phyloP scores from a whole-genome alignment of 2,888 invertebrate species.

The Catotricha subobsoleta region DNA sequence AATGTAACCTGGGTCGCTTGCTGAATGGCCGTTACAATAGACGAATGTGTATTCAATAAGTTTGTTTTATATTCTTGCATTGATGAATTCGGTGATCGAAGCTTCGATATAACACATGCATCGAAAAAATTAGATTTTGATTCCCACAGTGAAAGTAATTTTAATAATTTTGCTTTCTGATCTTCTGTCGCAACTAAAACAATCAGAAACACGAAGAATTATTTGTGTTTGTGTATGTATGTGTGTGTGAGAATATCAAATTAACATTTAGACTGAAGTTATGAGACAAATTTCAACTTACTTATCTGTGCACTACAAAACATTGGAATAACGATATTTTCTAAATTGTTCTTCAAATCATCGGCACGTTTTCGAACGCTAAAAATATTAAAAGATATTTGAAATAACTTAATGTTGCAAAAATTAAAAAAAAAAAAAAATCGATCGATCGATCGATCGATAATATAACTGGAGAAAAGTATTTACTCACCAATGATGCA shows the following conservation, averaged over 20 bases:
- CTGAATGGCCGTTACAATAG: constrained; percentile 56
- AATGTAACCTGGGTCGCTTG: constrained; percentile 68
- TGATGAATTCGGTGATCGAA: constrained; percentile 74
- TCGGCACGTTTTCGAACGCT: constrained; percentile 92
- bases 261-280: background rate
- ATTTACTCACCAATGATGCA: constrained; percentile 80
- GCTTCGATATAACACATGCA: constrained; percentile 60
- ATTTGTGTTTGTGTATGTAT: background rate
- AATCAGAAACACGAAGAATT: background rate
- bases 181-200: constrained; percentile 63
- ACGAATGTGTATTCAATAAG: constrained; percentile 62
- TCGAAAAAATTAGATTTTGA: constrained; percentile 84
- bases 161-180: constrained; percentile 78
- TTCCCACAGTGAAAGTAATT: constrained; percentile 90
- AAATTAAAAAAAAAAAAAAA: too few relatives aligned
- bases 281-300: constrained; percentile 22
- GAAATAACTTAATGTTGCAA: too few relatives aligned
- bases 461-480: background rate
- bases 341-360: constrained; percentile 82
- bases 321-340: constrained; percentile 92
- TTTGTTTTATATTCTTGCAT: constrained; percentile 78
- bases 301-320: constrained; percentile 85
- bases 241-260: too few relatives aligned
- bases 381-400: constrained; percentile 20
- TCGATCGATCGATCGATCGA: too few relatives aligned